phyloP scores from a whole-genome alignment of 2,888 invertebrate genomes.

The Chorisops tibialis region DNA sequence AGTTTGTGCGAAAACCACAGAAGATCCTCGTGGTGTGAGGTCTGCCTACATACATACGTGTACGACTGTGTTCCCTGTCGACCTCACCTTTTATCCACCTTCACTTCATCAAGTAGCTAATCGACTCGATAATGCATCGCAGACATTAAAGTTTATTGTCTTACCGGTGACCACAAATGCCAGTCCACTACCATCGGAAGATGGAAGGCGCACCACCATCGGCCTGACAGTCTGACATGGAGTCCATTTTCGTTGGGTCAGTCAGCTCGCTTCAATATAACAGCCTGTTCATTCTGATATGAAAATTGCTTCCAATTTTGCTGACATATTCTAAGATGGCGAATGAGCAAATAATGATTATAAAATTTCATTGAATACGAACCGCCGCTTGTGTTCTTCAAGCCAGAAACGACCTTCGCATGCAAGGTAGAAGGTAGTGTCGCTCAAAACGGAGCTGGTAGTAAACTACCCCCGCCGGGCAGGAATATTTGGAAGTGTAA shows the following conservation, averaged over 20 bases:
- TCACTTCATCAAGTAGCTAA: neutral
- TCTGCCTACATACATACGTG: too few species aligned
- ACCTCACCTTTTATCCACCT: neutral
- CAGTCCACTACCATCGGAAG: neutral
- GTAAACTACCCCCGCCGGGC: neutral
- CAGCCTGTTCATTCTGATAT: conserved; percentile 12
- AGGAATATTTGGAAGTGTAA: conserved; percentile 3
- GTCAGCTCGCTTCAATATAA: conserved; percentile 6
- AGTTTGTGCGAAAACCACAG: too few species aligned
- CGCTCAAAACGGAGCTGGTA: neutral
- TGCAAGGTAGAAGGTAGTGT: neutral
- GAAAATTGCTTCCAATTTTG: conserved; percentile 20
- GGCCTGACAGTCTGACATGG: conserved; percentile 6
- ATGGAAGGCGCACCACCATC: neutral
- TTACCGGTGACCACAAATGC: conserved; percentile 9
- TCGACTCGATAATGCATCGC: too few species aligned
- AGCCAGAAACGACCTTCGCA: conserved; percentile 9
- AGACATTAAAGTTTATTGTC: neutral
- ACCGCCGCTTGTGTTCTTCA: too few species aligned
- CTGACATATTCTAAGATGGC: conserved; percentile 15
- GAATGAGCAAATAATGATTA: conserved; percentile 17
- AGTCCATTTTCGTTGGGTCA: neutral
- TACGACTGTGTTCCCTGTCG: neutral
- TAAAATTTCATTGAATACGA: conserved; percentile 1
- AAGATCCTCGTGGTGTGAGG: too few species aligned